Evolutionary conservation across 2,797 vertebrate genomes (phyloP).

Genomic region (Chelidonichthys spinosus): DNA sequence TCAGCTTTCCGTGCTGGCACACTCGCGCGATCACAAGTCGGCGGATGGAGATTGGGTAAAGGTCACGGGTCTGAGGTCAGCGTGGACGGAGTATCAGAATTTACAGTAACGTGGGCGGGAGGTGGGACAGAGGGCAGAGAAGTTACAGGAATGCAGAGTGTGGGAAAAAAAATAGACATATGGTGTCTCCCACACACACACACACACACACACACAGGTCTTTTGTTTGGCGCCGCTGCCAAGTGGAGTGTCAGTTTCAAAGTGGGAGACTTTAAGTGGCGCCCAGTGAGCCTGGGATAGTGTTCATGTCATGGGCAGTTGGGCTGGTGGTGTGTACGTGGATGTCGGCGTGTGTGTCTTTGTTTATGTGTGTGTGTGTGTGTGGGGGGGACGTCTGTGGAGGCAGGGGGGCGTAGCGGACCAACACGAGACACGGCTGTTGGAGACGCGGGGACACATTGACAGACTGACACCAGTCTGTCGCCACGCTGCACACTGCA

Average conservation of each 20-base stretch:
- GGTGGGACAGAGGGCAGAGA: slow-evolving; percentile 22
- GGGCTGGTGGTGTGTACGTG: slow-evolving; percentile 60
- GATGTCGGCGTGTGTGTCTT: slow-evolving; percentile 37
- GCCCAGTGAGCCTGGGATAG: slow-evolving; percentile 73
- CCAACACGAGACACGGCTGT: slow-evolving; percentile 65
- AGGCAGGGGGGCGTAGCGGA: slow-evolving; percentile 63
- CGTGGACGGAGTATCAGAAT: slow-evolving; percentile 52
- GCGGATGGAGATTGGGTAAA: slow-evolving; percentile 50
- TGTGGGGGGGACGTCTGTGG: slow-evolving; percentile 50
- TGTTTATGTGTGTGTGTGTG: slow-evolving; percentile 52
- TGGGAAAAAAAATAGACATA: slow-evolving; percentile 11
- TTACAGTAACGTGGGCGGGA: slow-evolving; percentile 25
- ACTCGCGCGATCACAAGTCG: slow-evolving; percentile 14
- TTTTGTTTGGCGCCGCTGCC: slow-evolving; percentile 74
- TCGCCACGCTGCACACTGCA: slow-evolving; percentile 1
- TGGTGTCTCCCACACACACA: background rate
- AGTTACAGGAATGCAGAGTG: slow-evolving; percentile 44
- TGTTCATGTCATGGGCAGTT: slow-evolving; percentile 77
- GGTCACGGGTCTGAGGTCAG: slow-evolving; percentile 52
- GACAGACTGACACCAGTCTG: slow-evolving; percentile 62
- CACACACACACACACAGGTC: slow-evolving; percentile 2
- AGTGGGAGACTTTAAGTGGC: slow-evolving; percentile 79
- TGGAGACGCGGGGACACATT: slow-evolving; percentile 56
- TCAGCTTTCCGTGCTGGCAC: slow-evolving; percentile 54
- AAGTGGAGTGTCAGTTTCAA: slow-evolving; percentile 81